Base-by-base conservation (phyloP, 2,797 vertebrate species). In the Aulostomus chinensis region DNA sequence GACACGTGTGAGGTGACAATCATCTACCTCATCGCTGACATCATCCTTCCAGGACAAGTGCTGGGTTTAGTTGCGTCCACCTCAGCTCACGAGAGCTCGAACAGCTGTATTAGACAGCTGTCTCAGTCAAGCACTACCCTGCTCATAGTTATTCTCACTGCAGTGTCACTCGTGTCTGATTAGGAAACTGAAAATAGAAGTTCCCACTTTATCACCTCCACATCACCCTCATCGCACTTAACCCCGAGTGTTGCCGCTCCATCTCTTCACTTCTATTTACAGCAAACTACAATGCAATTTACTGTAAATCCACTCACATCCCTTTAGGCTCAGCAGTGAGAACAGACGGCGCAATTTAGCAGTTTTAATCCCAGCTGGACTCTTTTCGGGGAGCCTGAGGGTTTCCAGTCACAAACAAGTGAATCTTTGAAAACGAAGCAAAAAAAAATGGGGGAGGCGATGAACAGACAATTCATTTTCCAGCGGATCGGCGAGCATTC, bases 281-380 rank as follows among this genome's bases (percentile, higher is more conserved):
- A 80, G 72, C 35, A 30, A 56, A 59, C 47, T 25, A 41, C 53
- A 53, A 37, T 24, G 43, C 22, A 20, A 47, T 43, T 58, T 32
- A 7, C 11, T 0, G 36, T 56, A 62, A 76, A 74, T 78, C 76
- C 61, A 13, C 17, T 7, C 15, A 57, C 58, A 67, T 76, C 73
- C 40, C 45, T 70, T n/a, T 14, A 50, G 67, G 52, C 37, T 30
- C 21, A 31, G 41, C 26, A 1, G 45, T 32, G 33, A 70, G 48
- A 49, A 54, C 20, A 8, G 12, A 68, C 43, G 42, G 52, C 54
- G 42, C 53, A 62, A 66, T 12, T 86, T 77, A 85, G 83, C 74
- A 16, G 52, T 35, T 63, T 60, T 79, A 87, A 86, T 84, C 80
- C 71, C 35, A 1, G 7, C 57, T 73, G 41, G 53, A 34, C 64